Evolutionary conservation across 2,888 invertebrate species (phyloP).

Genomic region (Ormyrus pomaceus): DNA sequence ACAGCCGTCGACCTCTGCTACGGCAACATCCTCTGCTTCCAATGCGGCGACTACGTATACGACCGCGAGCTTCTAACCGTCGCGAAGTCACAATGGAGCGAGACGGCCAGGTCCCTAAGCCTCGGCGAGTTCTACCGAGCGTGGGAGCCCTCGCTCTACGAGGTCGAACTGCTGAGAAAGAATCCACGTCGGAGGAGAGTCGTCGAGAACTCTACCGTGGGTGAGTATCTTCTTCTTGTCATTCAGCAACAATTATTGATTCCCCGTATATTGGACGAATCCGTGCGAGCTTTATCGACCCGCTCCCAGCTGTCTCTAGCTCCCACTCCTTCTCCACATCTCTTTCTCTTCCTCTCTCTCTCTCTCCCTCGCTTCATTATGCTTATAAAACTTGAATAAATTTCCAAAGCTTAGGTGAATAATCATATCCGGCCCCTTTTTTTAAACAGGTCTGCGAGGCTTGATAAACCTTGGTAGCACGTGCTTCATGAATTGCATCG

Average conservation of each 20-base stretch:
- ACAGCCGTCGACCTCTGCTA: slow-evolving; percentile 89
- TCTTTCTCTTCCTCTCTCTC: too few species aligned
- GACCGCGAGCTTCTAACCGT: slow-evolving; percentile 80
- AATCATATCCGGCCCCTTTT: slow-evolving; percentile 49
- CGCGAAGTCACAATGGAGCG: slow-evolving; percentile 73
- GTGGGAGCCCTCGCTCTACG: slow-evolving; percentile 88
- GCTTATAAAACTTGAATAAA: too few species aligned
- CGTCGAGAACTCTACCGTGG: slow-evolving; percentile 89
- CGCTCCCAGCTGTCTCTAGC: too few species aligned
- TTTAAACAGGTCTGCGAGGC: slow-evolving; percentile 85
- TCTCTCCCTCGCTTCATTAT: too few species aligned
- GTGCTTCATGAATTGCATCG: slow-evolving; percentile 99
- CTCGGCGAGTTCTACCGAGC: slow-evolving; percentile 76
- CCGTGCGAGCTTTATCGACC: too few species aligned
- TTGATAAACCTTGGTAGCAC: slow-evolving; percentile 97
- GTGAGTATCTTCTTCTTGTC: slow-evolving; percentile 66
- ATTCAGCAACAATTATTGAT: too few species aligned
- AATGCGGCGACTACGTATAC: slow-evolving; percentile 95
- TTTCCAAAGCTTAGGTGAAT: background rate
- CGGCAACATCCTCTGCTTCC: slow-evolving; percentile 92
- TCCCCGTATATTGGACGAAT: too few species aligned
- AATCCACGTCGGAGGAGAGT: slow-evolving; percentile 88
- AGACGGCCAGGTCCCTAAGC: slow-evolving; percentile 72
- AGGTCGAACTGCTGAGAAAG: slow-evolving; percentile 85
- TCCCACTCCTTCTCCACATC: too few species aligned